Conservation (phyloP, 1,140 invertebrate genomes). For the Chymomyza costata region DNA sequence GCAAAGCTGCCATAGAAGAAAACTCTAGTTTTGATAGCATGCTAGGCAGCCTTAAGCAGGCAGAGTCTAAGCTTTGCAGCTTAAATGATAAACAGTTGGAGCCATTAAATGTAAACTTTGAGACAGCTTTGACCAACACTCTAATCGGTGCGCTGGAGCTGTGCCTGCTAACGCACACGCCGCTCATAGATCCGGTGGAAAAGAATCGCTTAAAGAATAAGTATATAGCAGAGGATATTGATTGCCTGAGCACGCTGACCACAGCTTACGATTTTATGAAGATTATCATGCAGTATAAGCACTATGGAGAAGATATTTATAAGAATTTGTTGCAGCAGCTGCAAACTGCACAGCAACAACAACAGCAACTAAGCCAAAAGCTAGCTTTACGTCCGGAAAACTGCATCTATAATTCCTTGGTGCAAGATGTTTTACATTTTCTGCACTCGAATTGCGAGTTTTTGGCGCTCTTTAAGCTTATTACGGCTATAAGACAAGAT, state of each 20-base stretch:
- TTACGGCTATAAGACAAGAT: conserved; percentile 18
- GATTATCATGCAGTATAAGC: conserved; percentile 61
- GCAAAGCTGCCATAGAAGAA: conserved; percentile 24
- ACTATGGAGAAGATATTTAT: conserved; percentile 57
- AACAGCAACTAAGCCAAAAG: conserved; percentile 72
- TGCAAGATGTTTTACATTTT: conserved; percentile 63
- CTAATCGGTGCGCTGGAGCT: conserved; percentile 74
- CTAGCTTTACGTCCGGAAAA: conserved; percentile 78
- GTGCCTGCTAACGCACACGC: conserved; percentile 76
- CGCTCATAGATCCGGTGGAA: conserved; percentile 84
- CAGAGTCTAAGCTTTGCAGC: conserved; percentile 19
- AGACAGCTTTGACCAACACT: conserved; percentile 35
- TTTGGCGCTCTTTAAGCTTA: conserved; percentile 28
- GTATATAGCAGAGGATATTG: conserved; percentile 81
- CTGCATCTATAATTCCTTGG: conserved; percentile 77
- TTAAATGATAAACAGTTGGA: not conserved
- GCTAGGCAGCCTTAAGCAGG: conserved; percentile 23
- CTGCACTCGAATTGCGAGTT: conserved; percentile 60
- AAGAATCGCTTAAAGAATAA: conserved; percentile 82
- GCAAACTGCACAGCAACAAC: conserved; percentile 48
- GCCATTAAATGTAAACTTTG: conserved; percentile 14
- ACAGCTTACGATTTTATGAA: conserved; percentile 60
- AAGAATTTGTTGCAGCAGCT: conserved; percentile 63
- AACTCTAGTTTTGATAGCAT: conserved; percentile 32
- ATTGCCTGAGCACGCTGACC: conserved; percentile 41